Percentiles rank a stretch among this genome's conserved stretches.
phyloP scores from a whole-genome alignment of 1,140 invertebrate species.

The Phymorhynchus buccinoides region DNA sequence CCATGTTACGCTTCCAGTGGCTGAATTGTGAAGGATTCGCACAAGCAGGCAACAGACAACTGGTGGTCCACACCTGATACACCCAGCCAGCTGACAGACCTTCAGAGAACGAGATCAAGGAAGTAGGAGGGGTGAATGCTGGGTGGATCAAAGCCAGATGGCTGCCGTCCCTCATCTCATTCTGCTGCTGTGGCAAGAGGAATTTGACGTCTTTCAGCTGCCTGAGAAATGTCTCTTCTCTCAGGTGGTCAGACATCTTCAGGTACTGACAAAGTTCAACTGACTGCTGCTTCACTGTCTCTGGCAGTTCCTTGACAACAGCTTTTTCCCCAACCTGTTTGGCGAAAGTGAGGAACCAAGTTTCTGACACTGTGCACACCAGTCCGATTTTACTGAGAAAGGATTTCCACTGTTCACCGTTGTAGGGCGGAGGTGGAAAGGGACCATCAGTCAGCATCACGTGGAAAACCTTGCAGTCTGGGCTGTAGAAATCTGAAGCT shows the following conservation, averaged over 20 bases:
- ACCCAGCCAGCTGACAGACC: slow-evolving; percentile 2
- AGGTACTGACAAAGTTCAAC: background rate
- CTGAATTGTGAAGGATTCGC: slow-evolving; percentile 29
- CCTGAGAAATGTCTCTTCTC: background rate
- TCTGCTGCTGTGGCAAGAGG: slow-evolving; percentile 30
- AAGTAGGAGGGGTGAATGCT: background rate
- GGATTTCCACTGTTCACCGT: background rate
- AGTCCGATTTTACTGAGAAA: background rate
- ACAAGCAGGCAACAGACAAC: slow-evolving; percentile 32
- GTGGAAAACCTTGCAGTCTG: slow-evolving; percentile 9
- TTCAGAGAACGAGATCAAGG: slow-evolving; percentile 39
- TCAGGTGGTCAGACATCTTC: background rate
- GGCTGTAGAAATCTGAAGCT: slow-evolving; percentile 5
- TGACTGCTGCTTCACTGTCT: slow-evolving; percentile 2
- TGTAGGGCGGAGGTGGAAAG: background rate
- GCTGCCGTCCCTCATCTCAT: background rate
- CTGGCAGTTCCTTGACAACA: background rate
- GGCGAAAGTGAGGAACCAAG: background rate
- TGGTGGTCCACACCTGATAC: slow-evolving; percentile 47
- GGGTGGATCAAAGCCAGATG: slow-evolving; percentile 13
- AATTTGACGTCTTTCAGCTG: slow-evolving; percentile 44
- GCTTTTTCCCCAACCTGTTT: background rate
- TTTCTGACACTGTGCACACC: background rate
- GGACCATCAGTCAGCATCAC: background rate
- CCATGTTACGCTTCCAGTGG: background rate